Evolutionary conservation across 2,888 invertebrate genomes (phyloP).

Genomic region (Ormia ochracea): DNA sequence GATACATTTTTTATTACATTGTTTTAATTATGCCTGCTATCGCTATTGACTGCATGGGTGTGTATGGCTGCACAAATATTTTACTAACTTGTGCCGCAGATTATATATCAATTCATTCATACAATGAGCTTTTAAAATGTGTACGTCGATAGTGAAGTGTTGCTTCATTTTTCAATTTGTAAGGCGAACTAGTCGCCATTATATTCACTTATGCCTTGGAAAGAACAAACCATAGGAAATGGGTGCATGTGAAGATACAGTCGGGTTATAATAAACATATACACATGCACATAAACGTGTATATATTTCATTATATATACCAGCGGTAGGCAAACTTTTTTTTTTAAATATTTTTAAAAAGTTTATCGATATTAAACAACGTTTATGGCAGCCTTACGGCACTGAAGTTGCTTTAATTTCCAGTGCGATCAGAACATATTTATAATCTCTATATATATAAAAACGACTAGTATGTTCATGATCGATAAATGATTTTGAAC

Average conservation of each 20-base stretch:
- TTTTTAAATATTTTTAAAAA: too few species aligned
- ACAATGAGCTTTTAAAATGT: background rate
- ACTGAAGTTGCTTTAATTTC: too few species aligned
- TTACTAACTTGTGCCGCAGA: background rate
- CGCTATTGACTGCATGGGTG: too few species aligned
- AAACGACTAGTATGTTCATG: too few species aligned
- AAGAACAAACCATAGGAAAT: background rate
- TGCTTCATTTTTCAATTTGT: background rate
- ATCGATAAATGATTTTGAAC: too few species aligned
- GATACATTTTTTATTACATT: background rate
- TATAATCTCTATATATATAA: too few species aligned
- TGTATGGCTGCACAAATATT: too few species aligned
- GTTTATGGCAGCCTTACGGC: too few species aligned
- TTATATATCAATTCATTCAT: constrained; percentile 25
- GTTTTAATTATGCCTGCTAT: background rate
- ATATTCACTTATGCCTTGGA: background rate
- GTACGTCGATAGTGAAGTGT: background rate
- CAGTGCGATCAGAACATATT: too few species aligned
- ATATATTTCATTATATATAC: background rate
- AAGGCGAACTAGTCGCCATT: background rate
- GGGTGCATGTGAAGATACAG: too few species aligned
- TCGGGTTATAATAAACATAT: too few species aligned
- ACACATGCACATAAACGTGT: background rate
- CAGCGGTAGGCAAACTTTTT: background rate
- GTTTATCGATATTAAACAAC: too few species aligned